Conservation (phyloP, 2,888 invertebrate genomes). For the Epirrhoe alternata region DNA sequence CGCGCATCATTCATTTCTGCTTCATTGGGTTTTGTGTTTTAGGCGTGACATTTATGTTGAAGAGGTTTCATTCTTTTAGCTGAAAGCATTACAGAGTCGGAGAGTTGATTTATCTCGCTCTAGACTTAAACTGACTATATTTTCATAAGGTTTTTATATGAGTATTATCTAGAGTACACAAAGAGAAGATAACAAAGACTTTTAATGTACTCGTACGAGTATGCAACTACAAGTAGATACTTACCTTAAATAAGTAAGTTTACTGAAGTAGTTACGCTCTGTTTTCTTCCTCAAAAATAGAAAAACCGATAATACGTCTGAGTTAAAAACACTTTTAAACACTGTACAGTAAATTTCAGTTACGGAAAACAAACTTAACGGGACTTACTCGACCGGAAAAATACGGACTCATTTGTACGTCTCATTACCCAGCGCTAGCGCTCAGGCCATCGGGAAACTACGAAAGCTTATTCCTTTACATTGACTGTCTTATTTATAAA, state of each 20-base stretch:
- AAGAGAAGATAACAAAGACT: too few species aligned
- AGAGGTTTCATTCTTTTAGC: constrained; percentile 43
- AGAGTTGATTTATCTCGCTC: constrained; percentile 4
- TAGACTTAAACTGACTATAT: not conserved
- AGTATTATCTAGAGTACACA: too few species aligned
- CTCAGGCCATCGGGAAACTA: constrained; percentile 43
- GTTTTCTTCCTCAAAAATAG: not conserved
- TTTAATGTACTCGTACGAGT: too few species aligned
- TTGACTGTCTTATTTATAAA: constrained; percentile 29
- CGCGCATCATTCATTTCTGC: constrained; percentile 58
- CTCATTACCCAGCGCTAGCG: constrained; percentile 43
- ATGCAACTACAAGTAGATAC: too few species aligned
- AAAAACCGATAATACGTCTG: constrained; percentile 9
- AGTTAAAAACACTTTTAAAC: constrained; percentile 14
- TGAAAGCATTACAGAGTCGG: constrained; percentile 16
- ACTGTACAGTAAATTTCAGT: constrained; percentile 41
- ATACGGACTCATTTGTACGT: constrained; percentile 49
- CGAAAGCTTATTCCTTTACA: constrained; percentile 43
- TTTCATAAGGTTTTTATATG: not conserved
- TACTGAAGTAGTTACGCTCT: not conserved
- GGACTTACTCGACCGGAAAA: constrained; percentile 43
- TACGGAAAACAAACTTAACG: constrained; percentile 45
- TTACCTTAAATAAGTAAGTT: too few species aligned
- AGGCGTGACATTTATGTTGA: constrained; percentile 55
- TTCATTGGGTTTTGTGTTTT: constrained; percentile 59